A percentile compares a stretch with the other conserved stretches of the same genome.
phyloP scores from a whole-genome alignment of 2,888 invertebrate species.

The Melinaea menophilus region DNA sequence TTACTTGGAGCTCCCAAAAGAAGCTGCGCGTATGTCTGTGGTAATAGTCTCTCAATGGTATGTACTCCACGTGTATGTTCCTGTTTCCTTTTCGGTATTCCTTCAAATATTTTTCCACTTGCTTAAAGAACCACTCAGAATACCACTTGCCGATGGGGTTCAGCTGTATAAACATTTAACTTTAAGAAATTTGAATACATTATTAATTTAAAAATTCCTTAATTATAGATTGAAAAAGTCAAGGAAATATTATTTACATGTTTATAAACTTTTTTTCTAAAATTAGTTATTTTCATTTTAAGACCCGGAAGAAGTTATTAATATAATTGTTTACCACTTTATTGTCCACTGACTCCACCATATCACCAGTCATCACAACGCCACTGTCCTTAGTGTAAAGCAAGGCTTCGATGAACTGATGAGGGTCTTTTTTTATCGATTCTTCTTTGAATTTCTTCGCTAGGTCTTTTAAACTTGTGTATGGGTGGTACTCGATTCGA shows the following conservation, averaged over 20 bases:
- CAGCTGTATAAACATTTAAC: constrained; percentile 59
- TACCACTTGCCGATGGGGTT: constrained; percentile 87
- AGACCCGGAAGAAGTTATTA: no score
- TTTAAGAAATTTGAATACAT: no score
- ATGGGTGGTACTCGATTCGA: constrained; percentile 82
- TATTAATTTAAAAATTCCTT: no score
- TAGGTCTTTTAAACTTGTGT: constrained; percentile 74
- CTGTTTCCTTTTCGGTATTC: constrained; percentile 45
- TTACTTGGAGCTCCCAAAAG: constrained; percentile 90
- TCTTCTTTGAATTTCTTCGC: constrained; percentile 71
- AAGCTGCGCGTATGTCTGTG: constrained; percentile 88
- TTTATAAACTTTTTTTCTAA: no score
- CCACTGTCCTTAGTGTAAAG: constrained; percentile 81
- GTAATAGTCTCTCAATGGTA: constrained; percentile 89
- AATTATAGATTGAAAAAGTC: no score
- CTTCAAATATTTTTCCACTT: constrained; percentile 78
- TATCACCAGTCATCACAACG: constrained; percentile 86
- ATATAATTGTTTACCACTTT: constrained; percentile 35
- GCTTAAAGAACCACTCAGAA: constrained; percentile 91
- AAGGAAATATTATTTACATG: no score
- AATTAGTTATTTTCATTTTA: no score
- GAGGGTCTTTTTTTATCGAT: constrained; percentile 62
- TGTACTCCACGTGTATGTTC: constrained; percentile 78
- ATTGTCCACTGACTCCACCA: constrained; percentile 78
- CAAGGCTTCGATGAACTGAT: constrained; percentile 88